phyloP scores from a whole-genome alignment of 2,888 invertebrate species.

The Drosophila cyrtoloma region DNA sequence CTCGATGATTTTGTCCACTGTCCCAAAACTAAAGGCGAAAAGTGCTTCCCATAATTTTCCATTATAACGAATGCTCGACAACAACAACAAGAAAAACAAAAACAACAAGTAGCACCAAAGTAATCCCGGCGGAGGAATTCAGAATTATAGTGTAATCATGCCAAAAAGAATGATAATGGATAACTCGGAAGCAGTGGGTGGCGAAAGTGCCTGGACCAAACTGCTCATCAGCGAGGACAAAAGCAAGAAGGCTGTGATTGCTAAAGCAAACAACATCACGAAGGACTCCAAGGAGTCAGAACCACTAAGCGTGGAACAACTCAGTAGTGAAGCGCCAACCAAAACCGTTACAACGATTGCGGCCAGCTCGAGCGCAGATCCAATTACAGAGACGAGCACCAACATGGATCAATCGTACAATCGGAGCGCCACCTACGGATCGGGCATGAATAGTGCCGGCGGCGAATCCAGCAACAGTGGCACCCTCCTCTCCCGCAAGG shows the following conservation, averaged over 20 bases:
- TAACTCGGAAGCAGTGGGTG: conserved; percentile 76
- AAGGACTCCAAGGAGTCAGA: conserved; percentile 62
- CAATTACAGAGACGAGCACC: conserved; percentile 12
- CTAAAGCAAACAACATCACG: conserved; percentile 66
- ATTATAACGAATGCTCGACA: conserved; percentile 84
- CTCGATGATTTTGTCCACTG: conserved; percentile 61
- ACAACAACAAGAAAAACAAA: neutral
- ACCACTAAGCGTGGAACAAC: conserved; percentile 73
- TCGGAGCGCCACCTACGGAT: conserved; percentile 69
- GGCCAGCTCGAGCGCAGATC: conserved; percentile 6
- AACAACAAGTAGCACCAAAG: conserved; percentile 39
- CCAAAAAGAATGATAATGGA: conserved; percentile 84
- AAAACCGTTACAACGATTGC: conserved; percentile 1
- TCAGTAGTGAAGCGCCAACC: conserved; percentile 11
- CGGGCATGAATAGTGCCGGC: conserved; percentile 66
- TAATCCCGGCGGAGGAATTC: neutral
- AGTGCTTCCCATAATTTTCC: conserved; percentile 68
- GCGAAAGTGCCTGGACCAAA: conserved; percentile 85
- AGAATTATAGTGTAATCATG: conserved; percentile 34
- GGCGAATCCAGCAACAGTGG: conserved; percentile 72
- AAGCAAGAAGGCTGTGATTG: conserved; percentile 74
- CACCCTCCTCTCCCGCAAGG: conserved; percentile 79
- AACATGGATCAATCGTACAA: conserved; percentile 61
- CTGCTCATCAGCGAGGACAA: conserved; percentile 82
- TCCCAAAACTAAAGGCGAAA: conserved; percentile 45